Conservation (phyloP, 2,888 invertebrate genomes). For the Noctua fimbriata region DNA sequence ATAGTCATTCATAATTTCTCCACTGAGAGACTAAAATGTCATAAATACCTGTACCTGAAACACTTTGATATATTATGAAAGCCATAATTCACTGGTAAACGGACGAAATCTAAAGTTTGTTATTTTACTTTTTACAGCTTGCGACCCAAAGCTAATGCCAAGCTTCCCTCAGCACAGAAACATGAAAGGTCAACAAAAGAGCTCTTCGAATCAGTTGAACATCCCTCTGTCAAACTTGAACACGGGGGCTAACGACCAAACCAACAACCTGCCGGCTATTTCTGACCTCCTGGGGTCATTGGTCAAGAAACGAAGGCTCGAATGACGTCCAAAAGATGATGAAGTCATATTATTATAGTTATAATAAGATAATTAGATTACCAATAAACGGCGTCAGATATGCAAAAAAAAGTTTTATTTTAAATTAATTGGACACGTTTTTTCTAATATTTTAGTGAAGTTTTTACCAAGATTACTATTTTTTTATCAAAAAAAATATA, state of each 20-base stretch:
- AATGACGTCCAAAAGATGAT: slow-evolving; percentile 82
- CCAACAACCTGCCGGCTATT: slow-evolving; percentile 94
- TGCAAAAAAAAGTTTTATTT: slow-evolving; percentile 69
- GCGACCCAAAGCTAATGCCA: slow-evolving; percentile 99
- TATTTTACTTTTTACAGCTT: slow-evolving; percentile 91
- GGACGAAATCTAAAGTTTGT: slow-evolving; percentile 35
- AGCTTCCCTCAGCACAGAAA: slow-evolving; percentile 99
- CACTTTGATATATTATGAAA: background rate
- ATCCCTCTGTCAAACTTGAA: slow-evolving; percentile 87
- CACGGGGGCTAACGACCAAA: slow-evolving; percentile 92
- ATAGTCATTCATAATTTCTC: background rate
- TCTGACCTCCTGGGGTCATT: slow-evolving; percentile 95
- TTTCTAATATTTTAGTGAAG: slow-evolving; percentile 63
- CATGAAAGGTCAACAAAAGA: slow-evolving; percentile 91
- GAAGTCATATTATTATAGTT: slow-evolving; percentile 31
- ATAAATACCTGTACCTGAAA: background rate
- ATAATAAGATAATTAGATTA: slow-evolving; percentile 46
- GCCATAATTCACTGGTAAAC: background rate
- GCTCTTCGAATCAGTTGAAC: slow-evolving; percentile 82
- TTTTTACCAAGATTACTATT: slow-evolving; percentile 70
- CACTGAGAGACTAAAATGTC: background rate
- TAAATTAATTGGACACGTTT: slow-evolving; percentile 57
- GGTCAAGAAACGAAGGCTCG: slow-evolving; percentile 94
- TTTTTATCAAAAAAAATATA: too few species aligned
- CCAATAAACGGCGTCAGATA: slow-evolving; percentile 55